Evolutionary conservation across 2,113 vertebrate species (phyloP), one percentile per base, ranked within the genome.

Genomic region (Periophthalmodon schlosseri): DNA sequence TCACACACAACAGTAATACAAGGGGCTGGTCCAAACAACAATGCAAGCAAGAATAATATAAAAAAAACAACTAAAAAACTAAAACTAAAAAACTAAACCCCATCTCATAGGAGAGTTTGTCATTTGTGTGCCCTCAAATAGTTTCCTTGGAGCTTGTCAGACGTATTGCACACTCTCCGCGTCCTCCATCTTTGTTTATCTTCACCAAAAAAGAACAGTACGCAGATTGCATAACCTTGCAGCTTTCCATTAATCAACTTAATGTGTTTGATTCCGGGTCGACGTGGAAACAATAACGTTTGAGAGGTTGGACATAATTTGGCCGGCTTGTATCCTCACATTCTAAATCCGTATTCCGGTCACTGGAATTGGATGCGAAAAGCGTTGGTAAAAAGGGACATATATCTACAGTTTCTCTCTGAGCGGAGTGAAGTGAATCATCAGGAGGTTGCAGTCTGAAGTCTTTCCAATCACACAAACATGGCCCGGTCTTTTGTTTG

Each of bases 391-490:
- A 18, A 33, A 60, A 56, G 71, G 23, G 33, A 56, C 34, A 60
- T 67, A 69, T 85, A 66, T 83, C 72, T 79, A 64, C 82, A 83
- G 77, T 54, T 56, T 56, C 34, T 74, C n/a, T 72, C 50, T 9
- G 64, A 54, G 68, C 54, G 57, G 18, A 20, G 33, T 71, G 50
- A 71, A 72, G 73, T 78, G n/a, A 76, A 75, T 72, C 68, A 34
- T 87, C 81, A 69, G 73, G 74, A 70, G 47, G 75, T 72, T 71
- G 76, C 54, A 81, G 74, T 70, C 52, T 63, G 70, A 81, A 86
- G 71, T 70, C 75, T 54, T 34, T 76, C 78, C 68, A 50, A 72
- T 75, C 70, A 61, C 82, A 73, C 72, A 87, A 86, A 85, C 74
- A 76, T 33, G 74, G 71, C 47, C 2, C 18, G 61, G 63, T 74